A percentile compares a stretch with the other conserved stretches of the same genome.
phyloP scores from a whole-genome alignment of 1,140 invertebrate genomes.

The Hycleus cichorii region DNA sequence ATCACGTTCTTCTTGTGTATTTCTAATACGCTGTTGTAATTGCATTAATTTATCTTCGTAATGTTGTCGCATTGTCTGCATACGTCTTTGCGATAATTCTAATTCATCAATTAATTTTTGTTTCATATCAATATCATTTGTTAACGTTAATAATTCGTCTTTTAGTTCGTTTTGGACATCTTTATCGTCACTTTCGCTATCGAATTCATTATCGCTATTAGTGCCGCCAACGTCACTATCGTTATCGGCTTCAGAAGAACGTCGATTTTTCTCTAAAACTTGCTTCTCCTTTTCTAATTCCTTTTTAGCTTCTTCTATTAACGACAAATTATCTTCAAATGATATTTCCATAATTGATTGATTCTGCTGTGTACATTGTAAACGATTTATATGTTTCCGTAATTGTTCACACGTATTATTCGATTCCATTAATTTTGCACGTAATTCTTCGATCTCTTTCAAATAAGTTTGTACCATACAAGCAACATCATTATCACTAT shows the following conservation, averaged over 20 bases:
- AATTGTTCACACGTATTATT: conserved; percentile 77
- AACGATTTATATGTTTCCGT: conserved; percentile 47
- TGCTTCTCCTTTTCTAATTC: conserved; percentile 55
- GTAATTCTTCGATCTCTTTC: conserved; percentile 84
- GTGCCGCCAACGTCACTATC: conserved; percentile 34
- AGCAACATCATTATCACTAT: conserved; percentile 51
- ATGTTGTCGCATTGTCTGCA: conserved; percentile 77
- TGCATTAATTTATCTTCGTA: conserved; percentile 93
- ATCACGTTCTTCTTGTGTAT: conserved; percentile 89
- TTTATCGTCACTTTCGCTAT: conserved; percentile 50
- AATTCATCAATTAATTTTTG: conserved; percentile 89
- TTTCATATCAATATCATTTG: conserved; percentile 86
- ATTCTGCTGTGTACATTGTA: conserved; percentile 18
- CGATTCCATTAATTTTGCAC: conserved; percentile 79
- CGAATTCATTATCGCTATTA: conserved; percentile 51
- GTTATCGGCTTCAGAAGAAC: conserved; percentile 37
- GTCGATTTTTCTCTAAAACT: conserved; percentile 39
- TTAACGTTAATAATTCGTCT: conserved; percentile 72
- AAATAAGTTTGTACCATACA: conserved; percentile 76
- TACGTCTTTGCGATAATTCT: conserved; percentile 75
- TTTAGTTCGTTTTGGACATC: conserved; percentile 41
- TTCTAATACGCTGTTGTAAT: conserved; percentile 78
- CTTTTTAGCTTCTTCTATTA: conserved; percentile 60
- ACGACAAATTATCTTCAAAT: conserved; percentile 33
- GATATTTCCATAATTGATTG: not conserved